Base-by-base conservation (phyloP, 2,888 invertebrate genomes). In the Augiades crinisus region DNA sequence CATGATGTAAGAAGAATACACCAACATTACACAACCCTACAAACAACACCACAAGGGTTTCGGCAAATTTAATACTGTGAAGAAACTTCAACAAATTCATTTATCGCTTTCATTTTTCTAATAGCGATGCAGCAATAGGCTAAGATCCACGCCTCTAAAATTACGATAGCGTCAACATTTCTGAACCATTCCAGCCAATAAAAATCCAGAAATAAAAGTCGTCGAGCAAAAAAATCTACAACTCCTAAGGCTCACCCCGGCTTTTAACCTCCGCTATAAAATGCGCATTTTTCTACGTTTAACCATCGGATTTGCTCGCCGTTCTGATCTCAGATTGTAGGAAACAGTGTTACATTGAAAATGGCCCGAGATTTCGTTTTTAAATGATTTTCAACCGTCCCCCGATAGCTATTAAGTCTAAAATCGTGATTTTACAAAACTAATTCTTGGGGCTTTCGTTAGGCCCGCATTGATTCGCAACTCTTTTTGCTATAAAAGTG, bases 241-340 rank as follows among this genome's bases (percentile, higher is more conserved):
- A 62, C 59, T 58, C 54, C 62, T 64, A 54, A 59, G 60, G 61
- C 61, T 59, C 59, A 60, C 64, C 61, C 59, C 57, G 55, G 58
- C 64, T 65, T 61, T 72, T 69, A 72, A 75, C 68, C 69, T 65
- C 55, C 36, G 47, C 65, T 65, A 70, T 73, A 74, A 77, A 74
- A 68, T 65, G 61, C 61, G 60, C 70, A 69, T 63, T 64, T 72
- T 73, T 67, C 65, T 59, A 62, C 67, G 54, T 65, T 65, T 62
- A 67, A 63, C 68, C 69, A 66, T 69, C 68, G 72, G 72, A 75
- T 72, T 73, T 68, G 64, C 63, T 63, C 30, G 47, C 59, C 65
- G 58, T 69, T 65, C 67, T 64, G 78, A 78, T 77, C 68, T 64
- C 63, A 76, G 76, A 77, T 78, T 75, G 70, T 70, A 68, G 69